Conservation (phyloP, 2,113 vertebrate species). For the Melanocharis versteri region DNA sequence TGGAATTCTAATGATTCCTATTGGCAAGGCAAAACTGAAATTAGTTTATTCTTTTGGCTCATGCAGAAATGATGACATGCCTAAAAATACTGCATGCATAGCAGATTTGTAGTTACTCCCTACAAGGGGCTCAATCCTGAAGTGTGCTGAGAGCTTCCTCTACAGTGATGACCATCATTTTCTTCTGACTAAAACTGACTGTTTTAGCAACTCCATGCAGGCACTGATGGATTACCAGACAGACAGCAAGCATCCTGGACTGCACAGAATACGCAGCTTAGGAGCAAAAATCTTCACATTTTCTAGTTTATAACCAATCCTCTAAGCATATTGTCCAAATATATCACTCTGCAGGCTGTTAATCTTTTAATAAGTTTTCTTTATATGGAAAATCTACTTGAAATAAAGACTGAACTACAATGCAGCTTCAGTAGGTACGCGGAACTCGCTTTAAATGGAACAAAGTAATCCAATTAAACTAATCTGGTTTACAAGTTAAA, state of each 20-base stretch:
- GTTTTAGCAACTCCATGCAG: background rate
- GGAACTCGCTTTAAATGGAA: conserved; percentile 53
- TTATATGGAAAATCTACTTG: conserved; percentile 7
- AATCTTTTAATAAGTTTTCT: conserved; percentile 64
- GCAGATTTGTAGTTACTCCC: conserved; percentile 39
- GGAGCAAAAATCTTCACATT: conserved; percentile 2
- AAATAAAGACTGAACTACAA: conserved; percentile 39
- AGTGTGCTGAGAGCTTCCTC: background rate
- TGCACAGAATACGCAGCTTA: background rate
- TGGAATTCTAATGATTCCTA: conserved; percentile 73
- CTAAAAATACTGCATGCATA: conserved; percentile 55
- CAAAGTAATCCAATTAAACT: conserved; percentile 66
- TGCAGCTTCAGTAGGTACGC: conserved; percentile 17
- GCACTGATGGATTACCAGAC: background rate
- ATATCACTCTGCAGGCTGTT: conserved; percentile 31
- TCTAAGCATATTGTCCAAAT: conserved; percentile 41
- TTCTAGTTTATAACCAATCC: conserved; percentile 28
- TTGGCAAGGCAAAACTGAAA: conserved; percentile 68
- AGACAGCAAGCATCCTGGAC: background rate
- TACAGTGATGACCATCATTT: background rate
- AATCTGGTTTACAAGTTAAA: conserved; percentile 65
- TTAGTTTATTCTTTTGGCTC: conserved; percentile 70
- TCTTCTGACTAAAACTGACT: background rate
- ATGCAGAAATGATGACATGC: conserved; percentile 67
- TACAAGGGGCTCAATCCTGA: background rate